phyloP scores from a whole-genome alignment of 2,888 invertebrate genomes.

The Rhagium mordax region DNA sequence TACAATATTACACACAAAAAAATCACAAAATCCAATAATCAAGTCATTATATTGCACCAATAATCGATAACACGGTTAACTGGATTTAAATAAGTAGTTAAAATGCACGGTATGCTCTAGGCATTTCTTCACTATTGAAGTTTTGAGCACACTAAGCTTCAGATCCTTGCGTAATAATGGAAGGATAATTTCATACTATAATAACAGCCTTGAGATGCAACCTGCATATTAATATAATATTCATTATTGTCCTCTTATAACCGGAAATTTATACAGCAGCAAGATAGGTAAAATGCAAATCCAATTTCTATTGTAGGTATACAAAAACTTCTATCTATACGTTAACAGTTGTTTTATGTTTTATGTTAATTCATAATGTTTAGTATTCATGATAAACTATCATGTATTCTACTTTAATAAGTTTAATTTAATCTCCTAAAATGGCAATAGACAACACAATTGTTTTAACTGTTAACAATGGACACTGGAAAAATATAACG shows the following conservation, averaged over 20 bases:
- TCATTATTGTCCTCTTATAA: slow-evolving; percentile 50
- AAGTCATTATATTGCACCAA: slow-evolving; percentile 34
- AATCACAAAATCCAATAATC: slow-evolving; percentile 30
- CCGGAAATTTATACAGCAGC: slow-evolving; percentile 52
- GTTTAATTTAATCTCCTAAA: background rate
- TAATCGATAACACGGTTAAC: slow-evolving; percentile 25
- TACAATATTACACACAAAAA: slow-evolving; percentile 31
- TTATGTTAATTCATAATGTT: background rate
- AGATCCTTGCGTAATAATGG: slow-evolving; percentile 50
- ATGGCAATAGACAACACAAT: no score
- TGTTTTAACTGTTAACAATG: no score
- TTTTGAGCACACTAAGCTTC: slow-evolving; percentile 49
- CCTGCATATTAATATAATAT: slow-evolving; percentile 53
- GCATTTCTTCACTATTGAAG: slow-evolving; percentile 39
- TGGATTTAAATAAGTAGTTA: slow-evolving; percentile 7
- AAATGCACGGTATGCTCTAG: slow-evolving; percentile 14
- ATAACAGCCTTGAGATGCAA: slow-evolving; percentile 55
- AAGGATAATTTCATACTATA: slow-evolving; percentile 53
- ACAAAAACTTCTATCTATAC: background rate
- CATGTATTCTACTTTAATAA: background rate
- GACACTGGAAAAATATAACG: no score
- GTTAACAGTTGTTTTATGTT: background rate
- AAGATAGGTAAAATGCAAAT: slow-evolving; percentile 32
- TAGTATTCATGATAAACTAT: background rate
- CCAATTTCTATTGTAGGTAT: slow-evolving; percentile 12